phyloP scores from a whole-genome alignment of 2,797 vertebrate genomes.

The Pampus argenteus region DNA sequence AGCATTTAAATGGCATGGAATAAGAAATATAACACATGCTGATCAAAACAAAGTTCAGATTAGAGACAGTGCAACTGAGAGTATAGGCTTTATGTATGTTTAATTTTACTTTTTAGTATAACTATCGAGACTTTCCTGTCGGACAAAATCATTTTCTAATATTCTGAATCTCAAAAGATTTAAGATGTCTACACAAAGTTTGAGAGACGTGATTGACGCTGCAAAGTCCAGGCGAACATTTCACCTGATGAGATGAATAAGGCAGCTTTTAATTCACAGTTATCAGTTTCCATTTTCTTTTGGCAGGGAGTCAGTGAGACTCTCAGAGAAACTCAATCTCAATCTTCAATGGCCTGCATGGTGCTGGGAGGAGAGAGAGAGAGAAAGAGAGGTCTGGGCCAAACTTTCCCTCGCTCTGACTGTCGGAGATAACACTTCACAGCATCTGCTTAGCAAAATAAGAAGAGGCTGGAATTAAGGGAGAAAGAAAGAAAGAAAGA shows the following conservation, averaged over 20 bases:
- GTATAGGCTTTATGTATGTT: neutral
- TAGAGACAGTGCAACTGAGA: constrained; percentile 12
- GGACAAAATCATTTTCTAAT: neutral
- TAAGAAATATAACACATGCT: constrained; percentile 40
- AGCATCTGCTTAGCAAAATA: constrained; percentile 58
- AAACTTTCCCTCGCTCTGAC: constrained; percentile 60
- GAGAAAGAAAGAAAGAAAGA: constrained; percentile 12
- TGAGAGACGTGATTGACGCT: constrained; percentile 40
- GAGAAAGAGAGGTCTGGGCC: constrained; percentile 29
- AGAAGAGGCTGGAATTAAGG: constrained; percentile 24
- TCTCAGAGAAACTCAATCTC: constrained; percentile 37
- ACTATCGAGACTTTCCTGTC: neutral
- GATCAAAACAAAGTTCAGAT: constrained; percentile 29
- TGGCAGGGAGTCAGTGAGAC: constrained; percentile 29
- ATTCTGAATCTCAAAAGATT: constrained; percentile 28
- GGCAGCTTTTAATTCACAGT: constrained; percentile 42
- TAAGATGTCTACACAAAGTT: constrained; percentile 39
- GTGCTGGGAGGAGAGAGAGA: constrained; percentile 27
- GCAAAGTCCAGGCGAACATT: constrained; percentile 40
- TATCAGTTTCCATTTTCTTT: constrained; percentile 69
- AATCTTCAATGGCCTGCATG: constrained; percentile 58
- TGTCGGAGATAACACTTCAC: constrained; percentile 72
- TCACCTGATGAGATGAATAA: constrained; percentile 37
- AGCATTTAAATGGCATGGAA: constrained; percentile 16
- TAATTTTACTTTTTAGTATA: constrained; percentile 19